phyloP scores from a whole-genome alignment of 1,140 invertebrate genomes.

The Chelonus insularis region DNA sequence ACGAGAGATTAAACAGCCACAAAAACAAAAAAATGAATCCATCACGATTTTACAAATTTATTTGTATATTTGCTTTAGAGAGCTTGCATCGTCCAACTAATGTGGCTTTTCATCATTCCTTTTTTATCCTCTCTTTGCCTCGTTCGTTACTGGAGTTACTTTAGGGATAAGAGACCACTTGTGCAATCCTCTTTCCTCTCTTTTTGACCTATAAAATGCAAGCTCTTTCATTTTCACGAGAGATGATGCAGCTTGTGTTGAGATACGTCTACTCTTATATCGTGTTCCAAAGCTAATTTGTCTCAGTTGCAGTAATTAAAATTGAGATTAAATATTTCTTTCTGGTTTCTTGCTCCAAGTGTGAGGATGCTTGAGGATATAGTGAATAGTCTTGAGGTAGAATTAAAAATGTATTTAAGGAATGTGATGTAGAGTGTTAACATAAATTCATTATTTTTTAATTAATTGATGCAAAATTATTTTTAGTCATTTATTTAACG shows the following conservation, averaged over 20 bases:
- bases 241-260: conserved; percentile 10
- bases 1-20: not conserved
- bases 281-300: conserved; percentile 13
- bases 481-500: too few relatives aligned
- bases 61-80: not conserved
- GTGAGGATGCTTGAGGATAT: conserved; percentile 24
- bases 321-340: conserved; percentile 16
- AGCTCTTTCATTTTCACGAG: conserved; percentile 21
- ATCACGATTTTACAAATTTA: not conserved
- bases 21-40: not conserved
- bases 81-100: not conserved
- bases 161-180: conserved; percentile 12
- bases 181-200: not conserved
- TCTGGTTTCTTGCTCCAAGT: not conserved
- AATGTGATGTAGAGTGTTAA: conserved; percentile 2
- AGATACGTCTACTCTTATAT: not conserved
- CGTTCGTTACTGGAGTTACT: conserved; percentile 22
- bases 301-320: conserved; percentile 14
- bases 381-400: conserved; percentile 24
- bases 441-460: too few relatives aligned
- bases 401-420: conserved; percentile 13
- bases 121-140: not conserved
- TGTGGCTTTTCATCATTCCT: not conserved
- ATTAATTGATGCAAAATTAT: too few relatives aligned
- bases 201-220: conserved; percentile 20